These are phyloP conservation scores for Bubalus kerabau DNA, from an alignment of 2,113 vertebrate genomes.

Conservation along the genomic window DNA sequence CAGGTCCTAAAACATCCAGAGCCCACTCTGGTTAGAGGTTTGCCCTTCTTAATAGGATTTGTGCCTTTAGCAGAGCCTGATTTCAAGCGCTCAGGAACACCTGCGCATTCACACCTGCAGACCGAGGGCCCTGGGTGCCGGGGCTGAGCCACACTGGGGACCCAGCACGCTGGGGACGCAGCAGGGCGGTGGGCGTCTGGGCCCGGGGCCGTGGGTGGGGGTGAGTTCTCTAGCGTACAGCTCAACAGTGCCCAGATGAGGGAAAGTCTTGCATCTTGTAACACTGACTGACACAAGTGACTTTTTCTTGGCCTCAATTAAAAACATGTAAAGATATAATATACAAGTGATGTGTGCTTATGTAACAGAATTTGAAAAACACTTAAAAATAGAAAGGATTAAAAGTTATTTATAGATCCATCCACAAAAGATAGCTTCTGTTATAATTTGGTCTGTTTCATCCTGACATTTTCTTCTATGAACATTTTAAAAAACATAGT, in stretches of 20 bases:
- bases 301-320: background rate
- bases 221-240: fast-evolving
- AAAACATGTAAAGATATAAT: background rate
- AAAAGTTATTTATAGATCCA: background rate
- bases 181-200: background rate
- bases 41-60: background rate
- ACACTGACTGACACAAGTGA: background rate
- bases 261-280: background rate
- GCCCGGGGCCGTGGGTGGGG: fast-evolving
- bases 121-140: background rate
- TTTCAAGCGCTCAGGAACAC: fast-evolving
- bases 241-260: background rate
- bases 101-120: fast-evolving
- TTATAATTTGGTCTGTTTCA: background rate
- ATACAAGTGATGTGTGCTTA: background rate
- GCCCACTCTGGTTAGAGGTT: background rate
- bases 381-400: background rate
- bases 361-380: background rate
- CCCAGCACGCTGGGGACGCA: fast-evolving
- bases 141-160: fast-evolving
- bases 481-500: background rate
- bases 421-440: background rate
- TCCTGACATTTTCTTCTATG: background rate
- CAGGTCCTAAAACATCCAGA: background rate
- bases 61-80: background rate